Percentiles rank a stretch among this genome's conserved stretches.
Evolutionary conservation across 2,888 invertebrate genomes (phyloP).

Genomic region (Eupelmus urozonus): DNA sequence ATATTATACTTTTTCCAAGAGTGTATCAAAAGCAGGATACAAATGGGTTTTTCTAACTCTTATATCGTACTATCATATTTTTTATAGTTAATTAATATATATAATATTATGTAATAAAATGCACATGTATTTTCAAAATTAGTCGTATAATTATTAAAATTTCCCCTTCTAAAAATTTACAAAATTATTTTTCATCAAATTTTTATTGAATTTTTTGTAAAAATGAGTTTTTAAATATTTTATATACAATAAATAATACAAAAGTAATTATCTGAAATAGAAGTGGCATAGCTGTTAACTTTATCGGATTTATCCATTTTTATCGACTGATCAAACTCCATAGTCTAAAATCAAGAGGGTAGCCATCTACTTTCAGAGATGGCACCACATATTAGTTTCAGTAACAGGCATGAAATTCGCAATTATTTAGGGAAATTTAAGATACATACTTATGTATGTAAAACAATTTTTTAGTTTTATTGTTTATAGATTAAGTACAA

Average conservation of each 20-base stretch:
- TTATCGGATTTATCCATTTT: neutral
- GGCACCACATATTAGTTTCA: conserved; percentile 5
- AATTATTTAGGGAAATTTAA: no score
- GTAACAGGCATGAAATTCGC: no score
- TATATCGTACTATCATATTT: conserved; percentile 60
- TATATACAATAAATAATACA: no score
- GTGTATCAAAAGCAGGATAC: conserved; percentile 54
- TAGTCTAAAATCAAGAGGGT: no score
- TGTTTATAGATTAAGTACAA: no score
- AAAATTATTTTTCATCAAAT: neutral
- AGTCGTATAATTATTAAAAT: conserved; percentile 8
- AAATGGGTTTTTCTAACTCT: conserved; percentile 60
- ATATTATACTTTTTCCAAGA: conserved; percentile 57
- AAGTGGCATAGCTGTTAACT: neutral
- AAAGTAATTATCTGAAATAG: neutral
- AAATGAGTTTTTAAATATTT: neutral
- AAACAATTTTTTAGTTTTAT: no score
- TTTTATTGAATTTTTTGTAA: neutral
- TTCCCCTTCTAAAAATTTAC: neutral
- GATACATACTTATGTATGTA: no score
- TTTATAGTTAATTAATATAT: conserved; percentile 62
- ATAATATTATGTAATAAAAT: conserved; percentile 60
- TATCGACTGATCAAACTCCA: neutral
- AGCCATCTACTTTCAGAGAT: neutral
- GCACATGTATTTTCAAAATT: conserved; percentile 61